Conservation (phyloP, 2,113 vertebrate genomes). For the Cyanoderma ruficeps region DNA sequence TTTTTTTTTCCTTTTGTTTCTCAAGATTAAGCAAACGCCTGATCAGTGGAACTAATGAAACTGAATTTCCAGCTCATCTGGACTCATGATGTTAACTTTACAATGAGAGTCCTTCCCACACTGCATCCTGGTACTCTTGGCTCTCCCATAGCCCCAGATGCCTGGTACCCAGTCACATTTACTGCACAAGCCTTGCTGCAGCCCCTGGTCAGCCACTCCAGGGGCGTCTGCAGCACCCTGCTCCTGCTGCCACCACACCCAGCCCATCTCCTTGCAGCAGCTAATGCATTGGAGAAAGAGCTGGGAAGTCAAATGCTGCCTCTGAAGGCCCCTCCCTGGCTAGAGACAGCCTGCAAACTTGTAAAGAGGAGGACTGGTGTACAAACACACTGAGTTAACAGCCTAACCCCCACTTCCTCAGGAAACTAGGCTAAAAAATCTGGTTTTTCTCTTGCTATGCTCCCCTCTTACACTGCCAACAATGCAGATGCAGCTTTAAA, state of each 20-base stretch:
- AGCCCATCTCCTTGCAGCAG: neutral
- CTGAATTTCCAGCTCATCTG: neutral
- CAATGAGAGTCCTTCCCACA: fast-evolving
- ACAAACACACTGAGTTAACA: neutral
- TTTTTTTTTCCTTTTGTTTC: neutral
- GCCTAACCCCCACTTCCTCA: neutral
- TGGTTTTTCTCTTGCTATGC: neutral
- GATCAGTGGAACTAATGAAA: neutral
- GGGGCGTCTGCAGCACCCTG: neutral
- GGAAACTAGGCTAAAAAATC: constrained; percentile 11
- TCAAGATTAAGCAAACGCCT: neutral
- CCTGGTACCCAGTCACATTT: fast-evolving
- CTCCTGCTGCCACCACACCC: neutral
- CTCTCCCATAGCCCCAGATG: neutral
- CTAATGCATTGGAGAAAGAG: neutral
- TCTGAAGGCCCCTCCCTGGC: neutral
- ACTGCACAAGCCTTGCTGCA: neutral
- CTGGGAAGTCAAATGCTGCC: fast-evolving
- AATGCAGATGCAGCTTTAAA: neutral
- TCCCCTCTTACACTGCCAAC: fast-evolving
- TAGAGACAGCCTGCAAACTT: neutral
- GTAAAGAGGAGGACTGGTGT: neutral
- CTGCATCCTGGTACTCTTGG: neutral
- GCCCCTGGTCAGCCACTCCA: fast-evolving
- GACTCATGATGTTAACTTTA: neutral